These are phyloP conservation scores for Acanthopleura granulata DNA, from an alignment of 2,888 invertebrate species.

Conservation along the genomic window DNA sequence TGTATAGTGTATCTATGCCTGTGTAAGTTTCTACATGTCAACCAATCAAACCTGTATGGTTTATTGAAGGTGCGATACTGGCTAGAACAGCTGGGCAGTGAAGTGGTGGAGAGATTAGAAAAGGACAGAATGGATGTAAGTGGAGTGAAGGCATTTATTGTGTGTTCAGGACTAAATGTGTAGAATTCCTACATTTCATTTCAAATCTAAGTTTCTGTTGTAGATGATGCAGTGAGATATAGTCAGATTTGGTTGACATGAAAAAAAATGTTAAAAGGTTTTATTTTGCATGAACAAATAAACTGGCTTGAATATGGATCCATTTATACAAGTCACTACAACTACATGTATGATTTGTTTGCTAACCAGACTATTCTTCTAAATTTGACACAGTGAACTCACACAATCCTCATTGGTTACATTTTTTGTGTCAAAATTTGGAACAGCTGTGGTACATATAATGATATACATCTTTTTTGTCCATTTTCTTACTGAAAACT, in stretches of 20 bases:
- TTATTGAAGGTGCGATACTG: conserved; percentile 76
- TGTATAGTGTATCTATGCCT: conserved; percentile 18
- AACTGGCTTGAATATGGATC: too few species aligned
- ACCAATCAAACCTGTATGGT: not conserved
- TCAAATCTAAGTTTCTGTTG: not conserved
- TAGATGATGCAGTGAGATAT: not conserved
- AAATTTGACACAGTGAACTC: too few species aligned
- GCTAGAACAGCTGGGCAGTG: conserved; percentile 84
- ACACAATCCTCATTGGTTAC: too few species aligned
- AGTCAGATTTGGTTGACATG: too few species aligned
- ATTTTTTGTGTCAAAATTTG: too few species aligned
- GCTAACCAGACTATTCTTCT: too few species aligned
- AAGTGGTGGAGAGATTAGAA: conserved; percentile 85
- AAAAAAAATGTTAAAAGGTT: not conserved
- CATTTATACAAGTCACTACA: too few species aligned
- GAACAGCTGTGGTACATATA: not conserved
- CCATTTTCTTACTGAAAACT: conserved; percentile 31
- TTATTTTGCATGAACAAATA: not conserved
- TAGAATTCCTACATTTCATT: not conserved
- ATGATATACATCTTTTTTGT: conserved; percentile 17
- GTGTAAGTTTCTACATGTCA: too few species aligned
- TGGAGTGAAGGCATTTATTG: conserved; percentile 14
- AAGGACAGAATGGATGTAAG: conserved; percentile 76
- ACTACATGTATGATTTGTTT: too few species aligned
- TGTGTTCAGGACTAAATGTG: not conserved